Conservation (phyloP, 2,113 vertebrate species). For the Nothocercus julius region DNA sequence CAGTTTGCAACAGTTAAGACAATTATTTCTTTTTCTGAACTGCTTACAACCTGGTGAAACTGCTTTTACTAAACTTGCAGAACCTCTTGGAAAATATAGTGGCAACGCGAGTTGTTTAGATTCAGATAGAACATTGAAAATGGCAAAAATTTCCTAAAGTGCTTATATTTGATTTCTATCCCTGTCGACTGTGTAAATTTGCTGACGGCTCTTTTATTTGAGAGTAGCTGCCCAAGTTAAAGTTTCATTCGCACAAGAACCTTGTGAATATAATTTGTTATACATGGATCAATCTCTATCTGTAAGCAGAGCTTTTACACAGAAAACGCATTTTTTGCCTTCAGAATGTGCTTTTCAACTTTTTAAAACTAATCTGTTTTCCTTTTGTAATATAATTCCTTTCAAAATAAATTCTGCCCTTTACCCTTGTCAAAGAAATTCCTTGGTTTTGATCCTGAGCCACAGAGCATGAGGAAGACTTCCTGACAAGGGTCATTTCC, state of each 20-base stretch:
- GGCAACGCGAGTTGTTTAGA: neutral
- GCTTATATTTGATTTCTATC: neutral
- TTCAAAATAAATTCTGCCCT: constrained; percentile 49
- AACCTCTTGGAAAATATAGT: constrained; percentile 27
- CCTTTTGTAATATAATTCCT: neutral
- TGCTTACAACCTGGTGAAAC: constrained; percentile 26
- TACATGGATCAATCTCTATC: neutral
- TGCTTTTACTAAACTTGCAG: constrained; percentile 42
- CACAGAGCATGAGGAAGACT: constrained; percentile 25
- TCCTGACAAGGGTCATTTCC: constrained; percentile 33
- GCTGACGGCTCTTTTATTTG: neutral
- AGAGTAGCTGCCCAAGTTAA: neutral
- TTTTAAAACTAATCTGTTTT: constrained; percentile 12
- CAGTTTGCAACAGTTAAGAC: constrained; percentile 55
- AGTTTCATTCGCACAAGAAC: constrained; percentile 17
- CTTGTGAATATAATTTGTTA: neutral
- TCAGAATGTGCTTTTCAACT: constrained; percentile 2
- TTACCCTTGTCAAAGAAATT: constrained; percentile 46
- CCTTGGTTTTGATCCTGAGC: constrained; percentile 22
- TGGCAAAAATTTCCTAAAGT: neutral
- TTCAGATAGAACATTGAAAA: constrained; percentile 19
- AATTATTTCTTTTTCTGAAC: constrained; percentile 60
- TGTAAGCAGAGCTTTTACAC: neutral
- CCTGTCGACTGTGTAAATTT: neutral
- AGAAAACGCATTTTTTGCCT: constrained; percentile 8